A percentile compares a stretch with the other conserved stretches of the same genome.
These are phyloP conservation scores for Mimas tiliae DNA, from an alignment of 2,888 invertebrate species.

Conservation along the genomic window DNA sequence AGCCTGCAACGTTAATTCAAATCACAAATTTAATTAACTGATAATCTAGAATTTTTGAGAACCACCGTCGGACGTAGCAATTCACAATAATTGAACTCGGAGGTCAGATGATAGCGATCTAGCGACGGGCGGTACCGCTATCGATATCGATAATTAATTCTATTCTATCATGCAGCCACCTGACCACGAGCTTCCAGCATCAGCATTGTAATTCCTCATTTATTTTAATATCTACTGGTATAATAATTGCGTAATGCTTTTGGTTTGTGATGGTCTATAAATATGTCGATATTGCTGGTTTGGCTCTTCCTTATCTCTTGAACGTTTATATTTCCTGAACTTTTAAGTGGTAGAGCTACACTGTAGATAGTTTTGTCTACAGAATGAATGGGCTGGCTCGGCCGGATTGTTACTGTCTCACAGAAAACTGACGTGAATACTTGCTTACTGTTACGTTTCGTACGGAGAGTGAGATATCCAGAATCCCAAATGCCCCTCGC, in stretches of 20 bases:
- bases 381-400: too few relatives aligned
- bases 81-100: conserved; percentile 56
- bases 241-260: conserved; percentile 14
- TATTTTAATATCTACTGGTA: conserved; percentile 15
- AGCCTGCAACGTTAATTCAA: conserved; percentile 1
- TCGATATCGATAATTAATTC: conserved; percentile 61
- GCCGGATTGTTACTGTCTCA: too few relatives aligned
- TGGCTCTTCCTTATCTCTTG: background rate
- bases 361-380: too few relatives aligned
- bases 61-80: conserved; percentile 36
- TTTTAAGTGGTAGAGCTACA: too few relatives aligned
- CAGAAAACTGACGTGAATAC: too few relatives aligned
- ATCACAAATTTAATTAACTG: conserved; percentile 25
- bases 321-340: too few relatives aligned
- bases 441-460: too few relatives aligned
- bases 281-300: conserved; percentile 3
- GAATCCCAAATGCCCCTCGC: too few relatives aligned
- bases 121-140: conserved; percentile 52
- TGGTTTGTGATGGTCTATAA: background rate
- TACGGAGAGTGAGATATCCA: too few relatives aligned
- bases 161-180: conserved; percentile 44
- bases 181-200: conserved; percentile 31
- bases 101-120: conserved; percentile 59
- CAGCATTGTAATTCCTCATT: conserved; percentile 24
- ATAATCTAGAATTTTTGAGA: conserved; percentile 40